Conservation (phyloP, 2,888 invertebrate species). For the Caenorhabditis sp. region DNA sequence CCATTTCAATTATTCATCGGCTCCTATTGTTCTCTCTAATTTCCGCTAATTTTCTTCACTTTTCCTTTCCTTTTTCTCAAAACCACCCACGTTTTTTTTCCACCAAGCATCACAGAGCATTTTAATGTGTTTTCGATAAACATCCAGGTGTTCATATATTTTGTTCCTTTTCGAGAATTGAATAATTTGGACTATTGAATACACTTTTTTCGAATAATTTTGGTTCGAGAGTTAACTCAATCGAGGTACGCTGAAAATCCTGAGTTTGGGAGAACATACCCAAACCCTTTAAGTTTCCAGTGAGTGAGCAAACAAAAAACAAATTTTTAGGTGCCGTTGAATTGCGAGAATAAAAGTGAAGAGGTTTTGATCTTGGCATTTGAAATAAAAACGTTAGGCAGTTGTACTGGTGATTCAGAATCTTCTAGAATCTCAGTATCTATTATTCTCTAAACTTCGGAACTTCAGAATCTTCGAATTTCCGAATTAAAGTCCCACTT, state of each 20-base stretch:
- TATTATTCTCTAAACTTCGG: no score
- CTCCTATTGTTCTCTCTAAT: slow-evolving; percentile 9
- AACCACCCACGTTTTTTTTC: slow-evolving; percentile 16
- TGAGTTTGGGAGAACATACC: neutral
- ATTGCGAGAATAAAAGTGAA: neutral
- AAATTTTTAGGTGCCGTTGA: neutral
- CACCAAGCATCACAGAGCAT: slow-evolving; percentile 8
- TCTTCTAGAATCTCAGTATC: no score
- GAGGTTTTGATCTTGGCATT: no score
- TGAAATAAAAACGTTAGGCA: no score
- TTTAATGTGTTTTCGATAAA: slow-evolving; percentile 20
- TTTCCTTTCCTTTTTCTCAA: slow-evolving; percentile 1
- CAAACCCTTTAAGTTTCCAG: neutral
- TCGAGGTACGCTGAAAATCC: neutral
- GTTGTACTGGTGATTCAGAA: no score
- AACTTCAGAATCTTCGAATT: no score
- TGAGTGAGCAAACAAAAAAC: neutral
- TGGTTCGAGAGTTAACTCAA: neutral
- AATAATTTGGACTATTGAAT: slow-evolving; percentile 12
- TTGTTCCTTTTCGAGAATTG: neutral
- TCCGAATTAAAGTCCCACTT: no score
- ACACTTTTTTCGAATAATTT: neutral
- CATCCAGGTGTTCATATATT: slow-evolving; percentile 47
- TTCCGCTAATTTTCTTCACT: slow-evolving; percentile 5
- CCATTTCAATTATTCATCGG: slow-evolving; percentile 20